phyloP scores from a whole-genome alignment of 2,888 invertebrate genomes.

The Scaptomyza flava region DNA sequence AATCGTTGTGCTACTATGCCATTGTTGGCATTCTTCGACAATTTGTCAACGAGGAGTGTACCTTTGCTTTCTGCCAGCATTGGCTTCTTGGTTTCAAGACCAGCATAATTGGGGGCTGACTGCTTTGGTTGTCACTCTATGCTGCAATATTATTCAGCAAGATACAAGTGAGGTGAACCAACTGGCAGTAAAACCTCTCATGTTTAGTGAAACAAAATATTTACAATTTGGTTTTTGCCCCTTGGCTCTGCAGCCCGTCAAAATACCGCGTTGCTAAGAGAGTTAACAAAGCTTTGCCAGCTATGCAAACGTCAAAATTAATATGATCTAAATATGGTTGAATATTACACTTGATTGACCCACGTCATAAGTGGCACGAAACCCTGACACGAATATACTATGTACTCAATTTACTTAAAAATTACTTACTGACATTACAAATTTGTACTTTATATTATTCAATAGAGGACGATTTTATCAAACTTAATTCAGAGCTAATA shows the following conservation, averaged over 20 bases:
- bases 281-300: conserved; percentile 35
- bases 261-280: not conserved
- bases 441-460: too few relatives aligned
- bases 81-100: conserved; percentile 58
- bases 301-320: conserved; percentile 1
- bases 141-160: conserved; percentile 47
- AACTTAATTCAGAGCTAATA: too few relatives aligned
- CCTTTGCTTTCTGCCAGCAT: conserved; percentile 56
- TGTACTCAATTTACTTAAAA: too few relatives aligned
- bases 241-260: not conserved
- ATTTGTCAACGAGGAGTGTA: conserved; percentile 42
- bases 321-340: conserved; percentile 1
- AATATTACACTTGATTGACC: not conserved
- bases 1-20: conserved; percentile 62
- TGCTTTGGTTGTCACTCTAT: conserved; percentile 64
- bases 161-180: conserved; percentile 5
- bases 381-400: too few relatives aligned
- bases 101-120: conserved; percentile 53
- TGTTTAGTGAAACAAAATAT: conserved; percentile 13
- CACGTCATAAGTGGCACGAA: too few relatives aligned
- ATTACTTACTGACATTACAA: too few relatives aligned
- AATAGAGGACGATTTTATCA: too few relatives aligned
- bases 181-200: conserved; percentile 23
- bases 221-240: conserved; percentile 30
- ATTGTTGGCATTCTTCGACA: conserved; percentile 52